A percentile compares a stretch with the other conserved stretches of the same genome.
Evolutionary conservation across 2,797 vertebrate genomes (phyloP).

Genomic region (Liasis olivaceus): DNA sequence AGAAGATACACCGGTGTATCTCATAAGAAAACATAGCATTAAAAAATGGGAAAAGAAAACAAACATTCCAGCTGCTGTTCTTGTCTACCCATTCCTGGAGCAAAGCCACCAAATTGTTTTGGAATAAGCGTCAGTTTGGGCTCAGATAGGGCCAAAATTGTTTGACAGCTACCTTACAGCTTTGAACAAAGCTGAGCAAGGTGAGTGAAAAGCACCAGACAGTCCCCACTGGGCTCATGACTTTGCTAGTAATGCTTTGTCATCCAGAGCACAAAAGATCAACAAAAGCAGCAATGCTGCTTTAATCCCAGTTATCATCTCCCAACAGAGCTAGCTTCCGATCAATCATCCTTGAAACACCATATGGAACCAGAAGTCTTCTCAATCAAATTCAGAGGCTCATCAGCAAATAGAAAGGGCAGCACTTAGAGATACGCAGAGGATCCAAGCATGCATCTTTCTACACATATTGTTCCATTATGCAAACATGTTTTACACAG

Average conservation of each 20-base stretch:
- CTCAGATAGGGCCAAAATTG: neutral
- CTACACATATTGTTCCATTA: neutral
- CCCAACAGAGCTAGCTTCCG: neutral
- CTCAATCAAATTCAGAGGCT: neutral
- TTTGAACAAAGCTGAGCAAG: neutral
- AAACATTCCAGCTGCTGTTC: neutral
- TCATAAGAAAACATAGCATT: neutral
- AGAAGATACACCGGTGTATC: neutral
- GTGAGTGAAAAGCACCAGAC: neutral
- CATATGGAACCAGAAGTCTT: neutral
- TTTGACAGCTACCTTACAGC: slow-evolving; percentile 7
- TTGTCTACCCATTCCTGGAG: neutral
- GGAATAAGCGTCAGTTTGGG: neutral
- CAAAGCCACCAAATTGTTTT: slow-evolving; percentile 17
- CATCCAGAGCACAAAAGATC: neutral
- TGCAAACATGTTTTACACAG: neutral
- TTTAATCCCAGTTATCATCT: slow-evolving; percentile 31
- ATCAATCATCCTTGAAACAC: neutral
- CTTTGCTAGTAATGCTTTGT: neutral
- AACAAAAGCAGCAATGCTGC: neutral
- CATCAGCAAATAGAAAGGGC: neutral
- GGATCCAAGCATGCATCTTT: neutral
- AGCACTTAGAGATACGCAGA: accelerated
- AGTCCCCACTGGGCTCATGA: slow-evolving; percentile 3
- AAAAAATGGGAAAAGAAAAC: neutral